phyloP scores from a whole-genome alignment of 2,888 invertebrate species.

The Hipparchia semele region DNA sequence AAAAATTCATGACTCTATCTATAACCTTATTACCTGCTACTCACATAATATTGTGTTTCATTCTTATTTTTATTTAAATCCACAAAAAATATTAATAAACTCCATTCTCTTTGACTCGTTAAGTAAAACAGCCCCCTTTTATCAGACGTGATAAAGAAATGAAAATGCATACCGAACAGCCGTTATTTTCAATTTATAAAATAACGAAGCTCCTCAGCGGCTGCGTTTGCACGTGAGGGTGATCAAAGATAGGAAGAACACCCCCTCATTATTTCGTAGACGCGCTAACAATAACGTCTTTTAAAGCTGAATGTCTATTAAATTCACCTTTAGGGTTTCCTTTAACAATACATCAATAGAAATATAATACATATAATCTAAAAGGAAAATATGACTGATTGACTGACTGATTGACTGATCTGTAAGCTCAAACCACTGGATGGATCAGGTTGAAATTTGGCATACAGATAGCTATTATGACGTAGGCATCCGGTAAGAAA shows the following conservation, averaged over 20 bases:
- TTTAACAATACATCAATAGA: constrained; percentile 35
- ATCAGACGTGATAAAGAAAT: constrained; percentile 12
- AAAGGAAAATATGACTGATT: too few species aligned
- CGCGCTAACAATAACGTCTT: constrained; percentile 58
- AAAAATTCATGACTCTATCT: too few species aligned
- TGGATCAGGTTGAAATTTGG: too few species aligned
- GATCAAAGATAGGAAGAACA: constrained; percentile 49
- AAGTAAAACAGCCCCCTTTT: constrained; percentile 5
- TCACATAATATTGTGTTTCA: too few species aligned
- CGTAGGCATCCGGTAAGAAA: too few species aligned
- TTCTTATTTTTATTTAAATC: too few species aligned
- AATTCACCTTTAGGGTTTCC: constrained; percentile 61
- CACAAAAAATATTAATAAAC: too few species aligned
- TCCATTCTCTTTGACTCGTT: background rate
- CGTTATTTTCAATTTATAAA: constrained; percentile 54
- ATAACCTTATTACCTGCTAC: too few species aligned
- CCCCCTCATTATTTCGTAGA: constrained; percentile 66
- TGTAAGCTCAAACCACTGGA: too few species aligned
- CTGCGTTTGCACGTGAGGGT: constrained; percentile 64
- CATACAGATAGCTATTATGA: too few species aligned
- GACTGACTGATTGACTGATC: too few species aligned
- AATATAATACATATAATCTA: too few species aligned
- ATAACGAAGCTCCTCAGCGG: constrained; percentile 60
- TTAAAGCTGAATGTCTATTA: constrained; percentile 65
- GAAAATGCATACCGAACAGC: constrained; percentile 24